Base-by-base conservation (phyloP, 1,140 invertebrate genomes). In the Danaus plexippus region DNA sequence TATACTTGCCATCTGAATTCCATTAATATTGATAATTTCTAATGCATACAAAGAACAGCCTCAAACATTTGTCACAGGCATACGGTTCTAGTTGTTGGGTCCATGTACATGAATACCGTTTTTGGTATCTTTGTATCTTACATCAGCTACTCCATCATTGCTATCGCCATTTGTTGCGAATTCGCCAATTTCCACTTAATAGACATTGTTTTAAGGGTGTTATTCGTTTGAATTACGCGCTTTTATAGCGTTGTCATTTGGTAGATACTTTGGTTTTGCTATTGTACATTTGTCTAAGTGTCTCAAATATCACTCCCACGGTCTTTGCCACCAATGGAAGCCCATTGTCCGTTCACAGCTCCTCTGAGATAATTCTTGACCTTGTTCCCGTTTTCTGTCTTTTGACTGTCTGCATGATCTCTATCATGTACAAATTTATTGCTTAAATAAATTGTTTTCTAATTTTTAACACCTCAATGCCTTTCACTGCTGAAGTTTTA, bases 331-430 rank as follows among this genome's bases (percentile, higher is more conserved):
- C 64, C 70, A 76, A 75, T 75, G 71, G 67, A 66, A 59, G 54
- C 58, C 66, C 60, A 80, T 80, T 83, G 80, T 84, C 68, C 70
- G 62, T 65, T 74, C 59, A 62, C 49, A 63, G 61, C 67, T 72
- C 62, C 66, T 71, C 67, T 73, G 75, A 77, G 75, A 84, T 75
- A 72, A 71, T 78, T 84, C 66, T 75, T 78, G 74, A 77, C 78
- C 78, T 78, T 80, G 78, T 80, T 81, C 75, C 67, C 64, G 63
- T 82, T 73, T 69, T 63, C 53, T 63, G 59, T 63, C 52, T 65
- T 63, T 64, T 13, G 12, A 43, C 43, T 46, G 53, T 15, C 22
- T 32, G n/a, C 47, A 54, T 48, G 48, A 22, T 52, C 52, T 43
- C 32, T 48, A 51, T 52, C 44, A 54, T 47, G 45, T 45, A 52